Evolutionary conservation across 2,888 invertebrate genomes (phyloP).

Genomic region (Lucinisca nassula): DNA sequence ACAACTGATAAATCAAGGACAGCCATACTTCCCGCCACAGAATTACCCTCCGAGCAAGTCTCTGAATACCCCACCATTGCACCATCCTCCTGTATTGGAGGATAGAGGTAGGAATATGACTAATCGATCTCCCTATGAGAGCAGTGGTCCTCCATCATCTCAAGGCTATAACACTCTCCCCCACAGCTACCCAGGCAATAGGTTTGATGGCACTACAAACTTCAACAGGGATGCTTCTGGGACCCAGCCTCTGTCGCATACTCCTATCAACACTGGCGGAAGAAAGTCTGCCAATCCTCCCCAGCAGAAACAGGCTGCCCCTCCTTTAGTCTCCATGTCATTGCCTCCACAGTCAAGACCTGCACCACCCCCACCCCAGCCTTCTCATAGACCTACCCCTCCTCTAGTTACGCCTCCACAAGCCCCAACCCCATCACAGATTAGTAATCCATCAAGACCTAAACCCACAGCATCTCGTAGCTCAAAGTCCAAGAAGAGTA

Average conservation of each 20-base stretch:
- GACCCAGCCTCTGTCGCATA: constrained; percentile 77
- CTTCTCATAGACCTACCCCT: constrained; percentile 68
- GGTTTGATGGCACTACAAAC: constrained; percentile 66
- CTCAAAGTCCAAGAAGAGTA: constrained; percentile 63
- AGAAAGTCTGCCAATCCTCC: constrained; percentile 74
- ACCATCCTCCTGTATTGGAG: constrained; percentile 78
- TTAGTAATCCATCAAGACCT: constrained; percentile 62
- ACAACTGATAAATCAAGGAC: constrained; percentile 73
- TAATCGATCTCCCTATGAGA: constrained; percentile 71
- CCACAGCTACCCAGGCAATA: constrained; percentile 61
- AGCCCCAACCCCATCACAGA: constrained; percentile 67
- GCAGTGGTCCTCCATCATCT: constrained; percentile 61
- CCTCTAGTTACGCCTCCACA: constrained; percentile 62
- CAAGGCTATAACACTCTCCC: constrained; percentile 71
- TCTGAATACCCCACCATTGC: constrained; percentile 79
- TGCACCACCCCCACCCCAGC: constrained; percentile 50
- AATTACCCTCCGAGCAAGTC: constrained; percentile 74
- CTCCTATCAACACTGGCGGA: constrained; percentile 73
- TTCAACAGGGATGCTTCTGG: constrained; percentile 69
- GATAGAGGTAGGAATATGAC: constrained; percentile 65
- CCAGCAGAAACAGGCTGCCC: constrained; percentile 72
- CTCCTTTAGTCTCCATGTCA: constrained; percentile 63
- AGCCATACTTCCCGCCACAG: constrained; percentile 73
- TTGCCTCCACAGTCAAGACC: constrained; percentile 60
- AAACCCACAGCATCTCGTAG: constrained; percentile 61